Conservation (phyloP, 2,113 vertebrate genomes). For the Etia nguti region DNA sequence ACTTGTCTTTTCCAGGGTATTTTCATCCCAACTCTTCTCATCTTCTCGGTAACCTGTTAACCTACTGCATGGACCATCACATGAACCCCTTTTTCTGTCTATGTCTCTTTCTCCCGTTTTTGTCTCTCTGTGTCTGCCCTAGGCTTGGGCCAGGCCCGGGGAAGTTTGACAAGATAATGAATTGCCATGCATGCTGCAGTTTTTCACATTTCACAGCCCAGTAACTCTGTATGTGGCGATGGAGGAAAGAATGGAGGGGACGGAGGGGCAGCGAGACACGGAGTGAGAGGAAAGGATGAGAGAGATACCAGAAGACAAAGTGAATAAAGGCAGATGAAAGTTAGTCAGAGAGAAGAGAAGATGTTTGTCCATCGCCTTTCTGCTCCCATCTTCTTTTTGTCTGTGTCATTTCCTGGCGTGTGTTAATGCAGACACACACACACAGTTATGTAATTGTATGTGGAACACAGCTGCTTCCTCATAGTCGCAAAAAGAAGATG, state of each 20-base stretch:
- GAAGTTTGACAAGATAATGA: slow-evolving; percentile 76
- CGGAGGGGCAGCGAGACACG: not conserved
- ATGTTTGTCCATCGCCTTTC: not conserved
- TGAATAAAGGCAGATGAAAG: slow-evolving; percentile 5
- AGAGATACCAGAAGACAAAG: slow-evolving; percentile 3
- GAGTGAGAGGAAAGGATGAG: not conserved
- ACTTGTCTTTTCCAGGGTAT: not conserved
- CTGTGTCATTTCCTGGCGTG: not conserved
- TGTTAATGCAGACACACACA: not conserved
- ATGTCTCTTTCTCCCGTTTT: not conserved
- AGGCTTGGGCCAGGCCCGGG: slow-evolving; percentile 40
- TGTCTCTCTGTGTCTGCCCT: not conserved
- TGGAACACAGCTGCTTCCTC: slow-evolving; percentile 63
- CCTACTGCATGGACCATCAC: not conserved
- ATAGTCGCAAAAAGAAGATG: slow-evolving; percentile 6
- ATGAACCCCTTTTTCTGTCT: not conserved
- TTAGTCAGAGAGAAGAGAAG: not conserved
- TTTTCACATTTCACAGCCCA: slow-evolving; percentile 73
- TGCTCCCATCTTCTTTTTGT: not conserved
- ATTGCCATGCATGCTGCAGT: slow-evolving; percentile 68
- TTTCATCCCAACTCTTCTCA: not conserved
- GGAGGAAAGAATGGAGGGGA: not conserved
- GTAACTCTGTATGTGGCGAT: slow-evolving; percentile 49
- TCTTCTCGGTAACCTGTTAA: slow-evolving; percentile 32
- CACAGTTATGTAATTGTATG: slow-evolving; percentile 65